phyloP scores from a whole-genome alignment of 2,797 vertebrate species.

The Brachymystax lenok region DNA sequence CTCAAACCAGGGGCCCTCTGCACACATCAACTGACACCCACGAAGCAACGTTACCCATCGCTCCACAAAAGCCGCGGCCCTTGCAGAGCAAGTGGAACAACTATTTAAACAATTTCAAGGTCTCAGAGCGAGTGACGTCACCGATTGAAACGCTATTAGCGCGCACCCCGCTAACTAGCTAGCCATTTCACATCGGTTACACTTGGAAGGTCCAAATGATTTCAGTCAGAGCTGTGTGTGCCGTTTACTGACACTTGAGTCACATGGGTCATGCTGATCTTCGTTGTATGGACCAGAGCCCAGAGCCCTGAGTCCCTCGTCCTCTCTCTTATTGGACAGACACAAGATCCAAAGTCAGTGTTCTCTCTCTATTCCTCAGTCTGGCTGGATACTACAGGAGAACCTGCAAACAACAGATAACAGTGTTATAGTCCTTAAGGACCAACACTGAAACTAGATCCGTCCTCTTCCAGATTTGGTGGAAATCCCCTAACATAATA shows the following conservation, averaged over 20 bases:
- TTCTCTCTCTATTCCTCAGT: neutral
- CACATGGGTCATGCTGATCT: slow-evolving; percentile 68
- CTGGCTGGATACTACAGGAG: neutral
- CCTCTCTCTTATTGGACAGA: too few species aligned
- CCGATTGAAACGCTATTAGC: too few species aligned
- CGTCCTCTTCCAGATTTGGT: neutral
- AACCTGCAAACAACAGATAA: neutral
- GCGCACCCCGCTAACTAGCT: too few species aligned
- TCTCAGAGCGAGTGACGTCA: too few species aligned
- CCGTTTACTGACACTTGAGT: slow-evolving; percentile 73
- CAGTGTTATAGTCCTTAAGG: neutral
- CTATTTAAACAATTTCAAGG: too few species aligned
- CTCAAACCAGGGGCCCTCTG: too few species aligned
- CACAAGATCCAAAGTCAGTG: neutral
- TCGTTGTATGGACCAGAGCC: slow-evolving; percentile 46
- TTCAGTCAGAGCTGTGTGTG: slow-evolving; percentile 74
- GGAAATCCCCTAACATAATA: neutral
- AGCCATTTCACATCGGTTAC: too few species aligned
- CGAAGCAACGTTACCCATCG: too few species aligned
- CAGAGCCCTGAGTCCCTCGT: slow-evolving; percentile 31
- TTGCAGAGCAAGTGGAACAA: too few species aligned
- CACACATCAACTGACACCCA: too few species aligned
- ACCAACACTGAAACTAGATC: neutral
- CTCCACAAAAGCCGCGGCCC: too few species aligned
- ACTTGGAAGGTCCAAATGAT: slow-evolving; percentile 71